A percentile compares a stretch with the other conserved stretches of the same genome.
Evolutionary conservation across 2,113 vertebrate genomes (phyloP).

Genomic region (Emydura subglobosa): DNA sequence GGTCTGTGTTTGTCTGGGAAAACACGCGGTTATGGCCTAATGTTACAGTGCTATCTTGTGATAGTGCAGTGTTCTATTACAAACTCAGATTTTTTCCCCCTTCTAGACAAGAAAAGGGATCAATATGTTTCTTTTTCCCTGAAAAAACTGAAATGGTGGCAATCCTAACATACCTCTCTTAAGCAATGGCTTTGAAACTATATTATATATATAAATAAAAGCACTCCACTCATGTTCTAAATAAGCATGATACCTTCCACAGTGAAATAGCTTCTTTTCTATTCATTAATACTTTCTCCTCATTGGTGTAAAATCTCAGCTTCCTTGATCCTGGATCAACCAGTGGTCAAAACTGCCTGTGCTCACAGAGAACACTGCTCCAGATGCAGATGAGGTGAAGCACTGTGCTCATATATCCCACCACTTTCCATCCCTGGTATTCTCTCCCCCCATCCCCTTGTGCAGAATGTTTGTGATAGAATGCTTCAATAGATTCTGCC

Average conservation of each 20-base stretch:
- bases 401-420: neutral
- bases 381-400: constrained; percentile 47
- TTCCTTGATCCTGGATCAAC: neutral
- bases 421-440: constrained; percentile 22
- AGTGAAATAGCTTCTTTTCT: neutral
- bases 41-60: neutral
- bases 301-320: neutral
- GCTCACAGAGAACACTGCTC: constrained; percentile 26
- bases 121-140: neutral
- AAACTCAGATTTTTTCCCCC: neutral
- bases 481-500: constrained; percentile 18
- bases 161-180: neutral
- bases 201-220: neutral
- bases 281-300: neutral
- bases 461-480: constrained; percentile 31
- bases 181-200: neutral
- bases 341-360: constrained; percentile 3
- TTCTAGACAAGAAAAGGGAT: neutral
- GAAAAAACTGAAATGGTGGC: neutral
- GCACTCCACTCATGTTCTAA: neutral
- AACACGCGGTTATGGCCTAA: neutral
- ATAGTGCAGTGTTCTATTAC: neutral
- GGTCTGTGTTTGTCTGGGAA: neutral
- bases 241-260: neutral
- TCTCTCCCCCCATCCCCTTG: constrained; percentile 28